Evolutionary conservation across 2,888 invertebrate species (phyloP), one percentile per base, ranked within the genome.

Genomic region (Drosophila incognita): DNA sequence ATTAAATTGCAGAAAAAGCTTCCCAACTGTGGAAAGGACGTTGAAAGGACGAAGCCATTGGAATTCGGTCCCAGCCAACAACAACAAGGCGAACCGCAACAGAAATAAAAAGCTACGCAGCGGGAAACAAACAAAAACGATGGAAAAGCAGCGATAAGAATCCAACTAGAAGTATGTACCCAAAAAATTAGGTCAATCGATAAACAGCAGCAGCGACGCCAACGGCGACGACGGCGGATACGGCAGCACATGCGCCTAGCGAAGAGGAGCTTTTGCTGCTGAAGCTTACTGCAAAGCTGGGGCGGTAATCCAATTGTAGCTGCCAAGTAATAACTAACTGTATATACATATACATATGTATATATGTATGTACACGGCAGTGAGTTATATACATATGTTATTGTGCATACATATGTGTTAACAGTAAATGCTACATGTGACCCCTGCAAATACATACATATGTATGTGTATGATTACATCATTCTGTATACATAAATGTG

Each of bases 41-140:
- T 83, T 85, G 83, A 81, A 85, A 85, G 85, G 85, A 85, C 85
- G 75, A 81, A 85, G 69, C 73, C 87, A 83, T 77, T 83, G 87
- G 87, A 82, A 83, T 80, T 76, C 64, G 48, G 35, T 24, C 73
- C 21, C 18, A 42, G n/a, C 35, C 18, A 42, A 27, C 35, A 46
- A 51, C 15, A 6, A 49, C 48, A n/a, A 18, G 36, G 21, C 7
- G 6, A 29, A 46, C 24, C 18, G 40, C 40, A 40, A 18, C n/a
- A 27, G 21, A 15, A 33, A 10, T 38, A 13, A 54, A n/a, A n/a
- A 42, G 36, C n/a, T 52, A 46, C 67, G 48, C 38, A 62, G 48
- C 40, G 51, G 11, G 10, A 24, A 62, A 31, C 7, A 36, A 36
- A 51, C 15, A 35, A 52, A 52, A 56, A 35, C 31, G 11, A 21